Percentiles rank a stretch among this genome's conserved stretches.
Evolutionary conservation across 1,140 invertebrate species (phyloP).

Genomic region (Zophobas atratus): DNA sequence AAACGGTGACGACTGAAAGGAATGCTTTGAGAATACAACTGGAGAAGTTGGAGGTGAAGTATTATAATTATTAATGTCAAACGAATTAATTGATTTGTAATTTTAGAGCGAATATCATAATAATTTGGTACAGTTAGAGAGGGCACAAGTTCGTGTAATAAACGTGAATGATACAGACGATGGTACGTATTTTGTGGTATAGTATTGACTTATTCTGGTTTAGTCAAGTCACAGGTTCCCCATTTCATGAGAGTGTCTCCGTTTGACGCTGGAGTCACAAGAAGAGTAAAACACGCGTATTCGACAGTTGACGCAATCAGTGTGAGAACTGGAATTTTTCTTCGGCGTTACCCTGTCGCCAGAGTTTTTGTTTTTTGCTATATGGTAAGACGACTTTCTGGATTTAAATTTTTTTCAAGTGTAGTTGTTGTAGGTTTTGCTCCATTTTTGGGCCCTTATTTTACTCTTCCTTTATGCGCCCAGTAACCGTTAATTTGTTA

Average conservation of each 20-base stretch:
- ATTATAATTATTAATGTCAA: slow-evolving; percentile 36
- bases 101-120: slow-evolving; percentile 63
- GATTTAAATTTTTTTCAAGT: not conserved
- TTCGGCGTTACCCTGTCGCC: slow-evolving; percentile 85
- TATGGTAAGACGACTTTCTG: slow-evolving; percentile 57
- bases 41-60: slow-evolving; percentile 81
- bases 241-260: slow-evolving; percentile 82
- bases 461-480: slow-evolving; percentile 72
- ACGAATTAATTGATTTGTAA: slow-evolving; percentile 30
- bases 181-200: slow-evolving; percentile 66
- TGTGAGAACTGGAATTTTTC: slow-evolving; percentile 84
- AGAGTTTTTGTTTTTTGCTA: slow-evolving; percentile 85
- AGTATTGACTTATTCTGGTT: slow-evolving; percentile 64
- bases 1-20: slow-evolving; percentile 83
- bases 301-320: slow-evolving; percentile 84
- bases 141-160: slow-evolving; percentile 66
- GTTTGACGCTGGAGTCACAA: slow-evolving; percentile 83
- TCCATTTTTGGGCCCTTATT: slow-evolving; percentile 82
- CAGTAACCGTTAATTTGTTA: slow-evolving; percentile 46
- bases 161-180: slow-evolving; percentile 79
- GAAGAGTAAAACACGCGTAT: slow-evolving; percentile 86
- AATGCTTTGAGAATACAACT: slow-evolving; percentile 85
- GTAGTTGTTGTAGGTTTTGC: slow-evolving; percentile 71
- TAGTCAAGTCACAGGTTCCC: slow-evolving; percentile 79
- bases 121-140: slow-evolving; percentile 57